Percentiles rank a stretch among this genome's conserved stretches.
phyloP scores from a whole-genome alignment of 1,140 invertebrate genomes.

The Eulimnadia texana region DNA sequence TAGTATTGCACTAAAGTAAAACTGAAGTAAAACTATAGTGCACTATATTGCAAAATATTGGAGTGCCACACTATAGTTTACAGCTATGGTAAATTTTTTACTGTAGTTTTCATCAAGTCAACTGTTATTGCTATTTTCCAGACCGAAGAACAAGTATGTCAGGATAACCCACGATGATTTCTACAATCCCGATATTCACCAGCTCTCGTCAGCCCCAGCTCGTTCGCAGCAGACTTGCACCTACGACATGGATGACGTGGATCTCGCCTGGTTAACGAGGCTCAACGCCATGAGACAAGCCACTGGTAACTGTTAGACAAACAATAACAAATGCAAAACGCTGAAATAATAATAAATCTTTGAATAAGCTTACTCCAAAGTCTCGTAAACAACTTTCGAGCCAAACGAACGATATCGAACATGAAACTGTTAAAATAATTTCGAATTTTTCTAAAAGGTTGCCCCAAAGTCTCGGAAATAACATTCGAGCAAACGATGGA shows the following conservation, averaged over 20 bases:
- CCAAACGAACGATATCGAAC: background rate
- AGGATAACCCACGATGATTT: constrained; percentile 75
- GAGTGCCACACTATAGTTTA: too few relatives aligned
- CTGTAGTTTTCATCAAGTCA: too few relatives aligned
- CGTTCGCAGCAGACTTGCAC: constrained; percentile 79
- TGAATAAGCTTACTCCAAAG: background rate
- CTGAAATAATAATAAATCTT: background rate
- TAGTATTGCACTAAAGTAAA: too few relatives aligned
- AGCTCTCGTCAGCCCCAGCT: constrained; percentile 66
- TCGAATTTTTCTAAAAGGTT: constrained; percentile 31
- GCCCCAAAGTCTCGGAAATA: constrained; percentile 58
- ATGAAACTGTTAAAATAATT: background rate
- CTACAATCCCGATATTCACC: constrained; percentile 68
- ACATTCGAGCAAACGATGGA: constrained; percentile 84
- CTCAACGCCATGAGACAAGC: constrained; percentile 70
- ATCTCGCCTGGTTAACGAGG: constrained; percentile 76
- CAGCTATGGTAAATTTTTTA: too few relatives aligned
- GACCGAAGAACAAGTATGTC: constrained; percentile 82
- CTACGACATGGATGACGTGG: constrained; percentile 88
- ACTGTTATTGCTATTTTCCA: constrained; percentile 39
- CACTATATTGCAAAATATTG: too few relatives aligned
- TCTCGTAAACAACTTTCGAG: too few relatives aligned
- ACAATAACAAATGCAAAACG: background rate
- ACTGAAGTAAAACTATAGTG: too few relatives aligned
- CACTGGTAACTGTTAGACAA: constrained; percentile 28